Base-by-base conservation (phyloP, 2,797 vertebrate species). In the Lagodon rhomboides region DNA sequence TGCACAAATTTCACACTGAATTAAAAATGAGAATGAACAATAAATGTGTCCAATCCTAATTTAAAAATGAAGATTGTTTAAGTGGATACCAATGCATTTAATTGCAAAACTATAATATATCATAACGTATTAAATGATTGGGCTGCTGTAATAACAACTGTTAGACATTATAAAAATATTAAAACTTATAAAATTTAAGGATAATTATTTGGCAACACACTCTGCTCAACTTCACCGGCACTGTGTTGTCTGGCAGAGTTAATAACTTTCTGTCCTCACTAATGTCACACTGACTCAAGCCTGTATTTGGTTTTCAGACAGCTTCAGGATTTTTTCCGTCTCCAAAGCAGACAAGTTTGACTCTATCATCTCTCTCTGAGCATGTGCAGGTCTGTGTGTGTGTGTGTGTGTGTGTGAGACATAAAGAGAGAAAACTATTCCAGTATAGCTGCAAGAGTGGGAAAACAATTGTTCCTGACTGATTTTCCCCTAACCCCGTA, bases 401-500 rank as follows among this genome's bases (percentile, higher is more conserved):
- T 41, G 43, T 73, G 51, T 54, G 63, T 17, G 23, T 16, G 53
- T 56, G 66, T 59, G 79, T 49, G 30, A 50, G 76, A 85, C 84
- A 73, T 60, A 82, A 78, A 89, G 70, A 83, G 68, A 82, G 63
- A 85, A 87, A 90, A 87, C 85, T 91, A 91, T 92, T 95, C 85
- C 88, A 85, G 87, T 93, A 90, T 87, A 94, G 90, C 87, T 83
- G 88, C 87, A 82, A 84, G 88, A 95, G 94, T 95, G 95, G 94
- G 93, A 96, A 95, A 95, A 95, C 95, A 95, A 96, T 95, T 95
- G 94, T 95, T 95, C 92, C 90, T 95, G 94, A 95, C 94, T 95
- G 94, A 95, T 95, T 95, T 95, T 86, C 84, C 93, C 81, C 91
- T 90, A 94, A 94, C 94, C 92, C 89, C 84, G 75, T 96, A 96